phyloP scores from a whole-genome alignment of 2,888 invertebrate genomes.

The Sepioteuthis lessoniana region DNA sequence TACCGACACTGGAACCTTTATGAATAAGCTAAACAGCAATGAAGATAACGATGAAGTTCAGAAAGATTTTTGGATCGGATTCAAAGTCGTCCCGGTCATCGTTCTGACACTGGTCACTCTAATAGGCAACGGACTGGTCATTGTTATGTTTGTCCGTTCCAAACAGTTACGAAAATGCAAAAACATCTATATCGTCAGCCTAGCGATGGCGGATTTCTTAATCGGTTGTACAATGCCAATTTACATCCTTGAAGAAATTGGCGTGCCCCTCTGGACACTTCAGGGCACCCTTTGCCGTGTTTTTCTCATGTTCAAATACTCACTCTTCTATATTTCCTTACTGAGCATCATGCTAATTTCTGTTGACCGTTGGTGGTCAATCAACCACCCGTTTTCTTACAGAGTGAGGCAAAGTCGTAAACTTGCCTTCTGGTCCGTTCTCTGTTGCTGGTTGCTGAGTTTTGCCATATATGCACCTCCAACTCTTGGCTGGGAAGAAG shows the following conservation, averaged over 20 bases:
- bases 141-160: slow-evolving; percentile 62
- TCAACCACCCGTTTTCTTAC: slow-evolving; percentile 69
- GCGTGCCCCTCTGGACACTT: slow-evolving; percentile 57
- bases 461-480: slow-evolving; percentile 62
- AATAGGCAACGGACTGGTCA: slow-evolving; percentile 63
- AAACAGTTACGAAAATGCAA: slow-evolving; percentile 62
- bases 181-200: slow-evolving; percentile 67
- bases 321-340: slow-evolving; percentile 64
- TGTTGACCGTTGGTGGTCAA: slow-evolving; percentile 68
- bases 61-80: slow-evolving; percentile 47
- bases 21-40: not conserved
- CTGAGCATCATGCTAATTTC: slow-evolving; percentile 67
- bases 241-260: slow-evolving; percentile 56
- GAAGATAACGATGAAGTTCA: not conserved
- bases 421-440: slow-evolving; percentile 58
- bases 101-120: slow-evolving; percentile 60
- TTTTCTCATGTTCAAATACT: slow-evolving; percentile 60
- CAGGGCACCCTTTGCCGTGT: slow-evolving; percentile 56
- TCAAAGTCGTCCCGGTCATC: slow-evolving; percentile 59
- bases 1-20: not conserved
- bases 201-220: slow-evolving; percentile 65
- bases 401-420: slow-evolving; percentile 62
- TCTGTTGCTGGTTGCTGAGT: slow-evolving; percentile 61
- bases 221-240: slow-evolving; percentile 66
- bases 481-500: slow-evolving; percentile 60